phyloP scores from a whole-genome alignment of 2,113 vertebrate genomes.

The Toxotes chatareus region DNA sequence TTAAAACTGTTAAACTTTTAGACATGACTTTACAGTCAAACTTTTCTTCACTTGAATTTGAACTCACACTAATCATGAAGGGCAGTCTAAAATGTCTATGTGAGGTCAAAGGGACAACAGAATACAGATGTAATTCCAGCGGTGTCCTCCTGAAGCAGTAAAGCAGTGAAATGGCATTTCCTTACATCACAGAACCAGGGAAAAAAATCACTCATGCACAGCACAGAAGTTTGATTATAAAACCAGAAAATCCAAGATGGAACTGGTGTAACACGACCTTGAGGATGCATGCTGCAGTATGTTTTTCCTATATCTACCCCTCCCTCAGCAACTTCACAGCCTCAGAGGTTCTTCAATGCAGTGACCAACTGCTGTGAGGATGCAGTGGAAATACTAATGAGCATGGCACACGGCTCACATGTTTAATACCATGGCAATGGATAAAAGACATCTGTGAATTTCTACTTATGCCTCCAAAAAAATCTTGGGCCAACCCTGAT shows the following conservation, averaged over 20 bases:
- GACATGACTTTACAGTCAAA: background rate
- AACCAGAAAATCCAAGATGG: background rate
- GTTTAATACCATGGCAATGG: background rate
- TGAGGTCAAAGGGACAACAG: slow-evolving; percentile 2
- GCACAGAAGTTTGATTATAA: background rate
- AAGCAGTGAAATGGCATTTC: slow-evolving; percentile 17
- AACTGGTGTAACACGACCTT: slow-evolving; percentile 18
- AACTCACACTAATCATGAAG: background rate
- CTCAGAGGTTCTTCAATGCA: slow-evolving; percentile 12
- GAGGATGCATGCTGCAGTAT: slow-evolving; percentile 9
- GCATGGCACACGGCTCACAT: slow-evolving; percentile 10
- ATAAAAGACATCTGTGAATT: background rate
- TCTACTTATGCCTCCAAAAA: background rate
- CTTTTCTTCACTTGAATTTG: background rate
- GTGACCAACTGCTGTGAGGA: slow-evolving; percentile 51
- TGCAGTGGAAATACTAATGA: slow-evolving; percentile 56
- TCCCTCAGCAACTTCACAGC: slow-evolving; percentile 3
- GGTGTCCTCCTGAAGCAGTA: background rate
- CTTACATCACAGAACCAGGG: background rate
- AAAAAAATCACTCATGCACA: background rate
- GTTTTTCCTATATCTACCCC: background rate
- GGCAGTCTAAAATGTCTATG: background rate
- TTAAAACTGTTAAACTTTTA: background rate
- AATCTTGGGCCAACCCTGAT: background rate
- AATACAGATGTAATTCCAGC: slow-evolving; percentile 9